Percentiles rank a stretch among this genome's conserved stretches.
Evolutionary conservation across 2,797 vertebrate genomes (phyloP).

Genomic region (Schizopygopsis malacanthus): DNA sequence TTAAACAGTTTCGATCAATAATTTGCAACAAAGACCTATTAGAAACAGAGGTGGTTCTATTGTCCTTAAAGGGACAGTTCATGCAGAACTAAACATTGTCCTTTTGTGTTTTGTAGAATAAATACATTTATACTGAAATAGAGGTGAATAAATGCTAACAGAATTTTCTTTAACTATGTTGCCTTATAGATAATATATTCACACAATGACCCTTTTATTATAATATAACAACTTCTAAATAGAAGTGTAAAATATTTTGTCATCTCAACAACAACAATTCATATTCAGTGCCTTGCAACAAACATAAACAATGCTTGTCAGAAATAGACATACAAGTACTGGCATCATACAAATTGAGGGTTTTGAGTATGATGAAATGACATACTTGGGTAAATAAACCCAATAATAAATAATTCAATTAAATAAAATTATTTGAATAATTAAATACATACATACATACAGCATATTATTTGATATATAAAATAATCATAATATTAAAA

Average conservation of each 20-base stretch:
- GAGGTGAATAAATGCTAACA: not conserved
- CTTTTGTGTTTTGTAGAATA: not conserved
- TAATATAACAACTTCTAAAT: not conserved
- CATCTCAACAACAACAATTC: no score
- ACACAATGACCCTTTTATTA: no score
- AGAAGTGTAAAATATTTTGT: no score
- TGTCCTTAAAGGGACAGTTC: not conserved
- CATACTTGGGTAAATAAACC: no score
- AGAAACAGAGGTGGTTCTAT: not conserved
- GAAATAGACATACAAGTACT: no score
- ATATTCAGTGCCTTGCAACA: not conserved
- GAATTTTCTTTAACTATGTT: not conserved
- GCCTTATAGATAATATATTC: not conserved
- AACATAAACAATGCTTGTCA: no score
- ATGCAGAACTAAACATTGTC: not conserved
- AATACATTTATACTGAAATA: not conserved
- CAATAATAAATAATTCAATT: no score
- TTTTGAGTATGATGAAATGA: no score
- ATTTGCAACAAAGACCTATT: slow-evolving; percentile 24
- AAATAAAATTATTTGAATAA: no score
- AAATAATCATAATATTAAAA: no score
- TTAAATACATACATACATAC: not conserved
- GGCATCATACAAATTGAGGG: no score
- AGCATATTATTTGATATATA: no score
- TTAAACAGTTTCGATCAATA: slow-evolving; percentile 31